These are phyloP conservation scores for Hartigia nigra DNA, from an alignment of 2,888 invertebrate genomes.

Conservation along the genomic window DNA sequence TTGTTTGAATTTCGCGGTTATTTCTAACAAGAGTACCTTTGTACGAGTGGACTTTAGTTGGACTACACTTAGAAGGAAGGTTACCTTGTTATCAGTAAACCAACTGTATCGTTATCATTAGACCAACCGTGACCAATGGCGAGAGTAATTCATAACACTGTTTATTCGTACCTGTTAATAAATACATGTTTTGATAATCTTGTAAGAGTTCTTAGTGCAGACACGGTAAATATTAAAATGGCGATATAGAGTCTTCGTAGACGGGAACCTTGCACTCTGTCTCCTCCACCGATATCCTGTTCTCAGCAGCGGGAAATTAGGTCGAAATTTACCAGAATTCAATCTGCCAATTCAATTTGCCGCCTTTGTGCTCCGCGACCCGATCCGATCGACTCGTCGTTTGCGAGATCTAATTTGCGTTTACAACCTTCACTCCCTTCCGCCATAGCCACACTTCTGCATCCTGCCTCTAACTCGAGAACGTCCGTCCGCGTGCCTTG, in stretches of 20 bases:
- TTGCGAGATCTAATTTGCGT: constrained; percentile 56
- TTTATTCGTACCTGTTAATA: not conserved
- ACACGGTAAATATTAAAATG: not conserved
- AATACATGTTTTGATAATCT: not conserved
- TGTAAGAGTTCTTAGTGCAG: not conserved
- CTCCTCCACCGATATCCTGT: not conserved
- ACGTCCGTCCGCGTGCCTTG: not conserved
- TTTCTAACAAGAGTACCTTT: not conserved
- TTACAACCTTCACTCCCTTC: constrained; percentile 14
- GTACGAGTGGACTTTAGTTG: not conserved
- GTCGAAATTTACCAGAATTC: constrained; percentile 52
- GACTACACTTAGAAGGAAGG: not conserved
- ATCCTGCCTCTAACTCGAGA: not conserved
- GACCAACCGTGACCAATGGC: not conserved
- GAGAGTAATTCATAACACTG: not conserved
- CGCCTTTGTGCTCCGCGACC: constrained; percentile 47
- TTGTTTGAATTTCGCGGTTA: not conserved
- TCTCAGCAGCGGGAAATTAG: constrained; percentile 40
- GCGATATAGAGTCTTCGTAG: not conserved
- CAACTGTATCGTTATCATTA: not conserved
- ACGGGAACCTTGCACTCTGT: not conserved
- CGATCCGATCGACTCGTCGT: constrained; percentile 47
- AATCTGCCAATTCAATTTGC: constrained; percentile 54
- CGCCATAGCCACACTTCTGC: not conserved
- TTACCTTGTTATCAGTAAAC: not conserved